These are phyloP conservation scores for Paedocypris micromegethes DNA, from an alignment of 2,797 vertebrate genomes.

Conservation along the genomic window DNA sequence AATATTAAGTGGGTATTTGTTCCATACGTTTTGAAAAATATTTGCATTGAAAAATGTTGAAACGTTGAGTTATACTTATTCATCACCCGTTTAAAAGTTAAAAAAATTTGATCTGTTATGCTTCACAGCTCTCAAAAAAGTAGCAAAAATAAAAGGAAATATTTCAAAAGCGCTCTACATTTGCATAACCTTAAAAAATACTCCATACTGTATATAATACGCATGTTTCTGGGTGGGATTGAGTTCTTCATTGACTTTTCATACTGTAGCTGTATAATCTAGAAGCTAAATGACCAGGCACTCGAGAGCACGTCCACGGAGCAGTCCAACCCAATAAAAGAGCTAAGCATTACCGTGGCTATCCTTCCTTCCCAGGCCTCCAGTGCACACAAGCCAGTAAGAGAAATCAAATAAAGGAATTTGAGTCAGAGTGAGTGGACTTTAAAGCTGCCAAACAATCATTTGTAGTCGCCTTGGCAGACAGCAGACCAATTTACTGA, in stretches of 20 bases:
- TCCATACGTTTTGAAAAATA: no score
- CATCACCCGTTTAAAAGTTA: no score
- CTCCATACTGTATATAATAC: not conserved
- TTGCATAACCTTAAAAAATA: conserved; percentile 3
- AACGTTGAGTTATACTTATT: no score
- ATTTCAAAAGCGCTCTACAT: not conserved
- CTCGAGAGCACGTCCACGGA: conserved; percentile 25
- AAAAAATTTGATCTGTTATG: no score
- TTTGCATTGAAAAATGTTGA: no score
- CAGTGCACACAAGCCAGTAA: conserved; percentile 9
- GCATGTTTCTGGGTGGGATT: no score
- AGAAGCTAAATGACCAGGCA: conserved; percentile 5
- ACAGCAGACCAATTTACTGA: conserved; percentile 24
- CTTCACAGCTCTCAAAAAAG: no score
- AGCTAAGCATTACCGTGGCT: conserved; percentile 26
- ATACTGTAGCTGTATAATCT: no score
- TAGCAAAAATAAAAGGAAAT: no score
- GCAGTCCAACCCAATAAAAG: conserved; percentile 41
- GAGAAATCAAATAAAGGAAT: conserved; percentile 42
- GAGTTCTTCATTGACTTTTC: no score
- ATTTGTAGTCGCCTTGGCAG: conserved; percentile 41
- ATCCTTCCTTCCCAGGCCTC: conserved; percentile 19
- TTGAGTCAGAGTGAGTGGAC: conserved; percentile 31
- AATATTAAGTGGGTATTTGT: no score
- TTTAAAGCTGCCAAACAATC: conserved; percentile 46